These are phyloP conservation scores for Brienomyrus longianalis DNA, from an alignment of 2,113 vertebrate species.

Conservation along the genomic window DNA sequence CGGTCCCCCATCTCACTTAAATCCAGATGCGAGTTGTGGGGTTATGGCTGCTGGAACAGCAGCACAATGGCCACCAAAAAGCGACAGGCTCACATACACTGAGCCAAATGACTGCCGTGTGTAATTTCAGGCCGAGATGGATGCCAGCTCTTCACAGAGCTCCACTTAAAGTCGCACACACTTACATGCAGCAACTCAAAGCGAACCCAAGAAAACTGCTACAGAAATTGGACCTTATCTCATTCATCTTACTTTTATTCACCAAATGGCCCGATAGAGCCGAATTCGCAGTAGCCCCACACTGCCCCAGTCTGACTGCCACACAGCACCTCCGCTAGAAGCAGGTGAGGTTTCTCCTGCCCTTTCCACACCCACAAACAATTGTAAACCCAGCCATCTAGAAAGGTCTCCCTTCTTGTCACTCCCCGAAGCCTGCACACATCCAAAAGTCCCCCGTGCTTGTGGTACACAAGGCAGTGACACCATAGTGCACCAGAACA, in stretches of 20 bases:
- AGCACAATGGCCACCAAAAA: neutral
- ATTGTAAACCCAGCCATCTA: neutral
- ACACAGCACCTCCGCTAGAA: neutral
- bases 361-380: neutral
- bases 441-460: constrained; percentile 40
- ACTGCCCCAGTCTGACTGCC: neutral
- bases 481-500: constrained; percentile 30
- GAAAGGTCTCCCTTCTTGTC: neutral
- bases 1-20: neutral
- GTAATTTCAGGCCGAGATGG: neutral
- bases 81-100: neutral
- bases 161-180: neutral
- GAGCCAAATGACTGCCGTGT: neutral
- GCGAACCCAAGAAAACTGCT: neutral
- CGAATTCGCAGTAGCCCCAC: neutral
- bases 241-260: neutral
- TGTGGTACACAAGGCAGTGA: constrained; percentile 21
- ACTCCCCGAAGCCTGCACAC: constrained; percentile 27
- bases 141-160: neutral
- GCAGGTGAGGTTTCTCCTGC: neutral
- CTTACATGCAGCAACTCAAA: neutral
- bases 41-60: neutral
- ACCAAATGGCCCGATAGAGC: neutral
- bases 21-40: neutral
- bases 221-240: neutral